Percentiles rank a stretch among this genome's conserved stretches.
Conservation (phyloP, 2,888 invertebrate species). For the Clostera curtula region DNA sequence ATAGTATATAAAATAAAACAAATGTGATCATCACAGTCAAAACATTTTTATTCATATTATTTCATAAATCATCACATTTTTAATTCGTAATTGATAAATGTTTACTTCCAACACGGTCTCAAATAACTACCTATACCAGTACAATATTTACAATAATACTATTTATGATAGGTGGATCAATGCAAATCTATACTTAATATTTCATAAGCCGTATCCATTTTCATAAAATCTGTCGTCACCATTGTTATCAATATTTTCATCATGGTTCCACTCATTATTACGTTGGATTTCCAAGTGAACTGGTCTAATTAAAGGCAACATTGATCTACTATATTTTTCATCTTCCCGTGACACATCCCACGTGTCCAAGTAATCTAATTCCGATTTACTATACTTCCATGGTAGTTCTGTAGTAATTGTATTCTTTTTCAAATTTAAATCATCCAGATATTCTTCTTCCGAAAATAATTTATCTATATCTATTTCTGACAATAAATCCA, state of each 20-base stretch:
- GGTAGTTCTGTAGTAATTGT: conserved; percentile 5
- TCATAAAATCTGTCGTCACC: conserved; percentile 24
- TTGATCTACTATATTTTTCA: conserved; percentile 24
- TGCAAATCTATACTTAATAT: conserved; percentile 2
- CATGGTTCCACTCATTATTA: conserved; percentile 36
- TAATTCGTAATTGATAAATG: no score
- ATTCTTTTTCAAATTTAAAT: conserved; percentile 16
- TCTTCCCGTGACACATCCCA: conserved; percentile 15
- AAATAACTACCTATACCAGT: no score
- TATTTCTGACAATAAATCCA: conserved; percentile 3
- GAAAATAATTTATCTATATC: conserved; percentile 4
- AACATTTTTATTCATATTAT: no score
- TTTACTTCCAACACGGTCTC: no score
- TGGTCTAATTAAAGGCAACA: conserved; percentile 35
- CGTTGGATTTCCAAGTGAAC: conserved; percentile 40
- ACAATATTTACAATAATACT: neutral
- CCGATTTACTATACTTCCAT: conserved; percentile 10
- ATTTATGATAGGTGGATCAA: neutral
- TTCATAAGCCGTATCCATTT: conserved; percentile 26
- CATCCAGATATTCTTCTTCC: conserved; percentile 27
- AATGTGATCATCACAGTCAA: no score
- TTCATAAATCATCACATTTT: no score
- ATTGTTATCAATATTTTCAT: conserved; percentile 36
- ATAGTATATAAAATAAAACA: no score
- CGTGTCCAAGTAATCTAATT: conserved; percentile 7